Conservation (phyloP, 2,888 invertebrate genomes). For the Cataglyphis cursor region DNA sequence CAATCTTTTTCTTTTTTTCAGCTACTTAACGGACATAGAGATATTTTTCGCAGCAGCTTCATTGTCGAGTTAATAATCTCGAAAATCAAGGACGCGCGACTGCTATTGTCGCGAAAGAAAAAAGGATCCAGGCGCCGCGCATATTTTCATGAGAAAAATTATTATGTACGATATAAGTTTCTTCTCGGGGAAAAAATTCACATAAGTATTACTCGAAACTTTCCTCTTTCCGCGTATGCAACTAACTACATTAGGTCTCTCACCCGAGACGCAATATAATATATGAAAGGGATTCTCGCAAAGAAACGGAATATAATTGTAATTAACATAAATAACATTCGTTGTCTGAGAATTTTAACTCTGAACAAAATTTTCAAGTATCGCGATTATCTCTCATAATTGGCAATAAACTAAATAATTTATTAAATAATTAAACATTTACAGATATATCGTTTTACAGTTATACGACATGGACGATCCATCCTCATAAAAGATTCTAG, state of each 20-base stretch:
- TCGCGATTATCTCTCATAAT: not conserved
- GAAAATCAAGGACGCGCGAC: conserved; percentile 49
- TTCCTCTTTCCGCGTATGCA: conserved; percentile 27
- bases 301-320: not conserved
- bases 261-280: conserved; percentile 4
- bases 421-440: not conserved
- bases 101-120: conserved; percentile 4
- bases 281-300: not conserved
- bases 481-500: conserved; percentile 4
- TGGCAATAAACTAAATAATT: not conserved
- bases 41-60: conserved; percentile 22
- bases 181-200: not conserved
- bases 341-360: conserved; percentile 60
- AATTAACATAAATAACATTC: conserved; percentile 56
- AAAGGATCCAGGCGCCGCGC: not conserved
- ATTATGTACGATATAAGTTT: conserved; percentile 15
- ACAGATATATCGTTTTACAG: not conserved
- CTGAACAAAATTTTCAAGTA: not conserved
- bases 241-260: conserved; percentile 35
- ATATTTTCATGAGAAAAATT: conserved; percentile 33
- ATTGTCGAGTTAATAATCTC: conserved; percentile 38
- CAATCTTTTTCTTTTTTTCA: not conserved
- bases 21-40: conserved; percentile 7
- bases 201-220: conserved; percentile 36
- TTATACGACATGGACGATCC: not conserved